Evolutionary conservation across 2,888 invertebrate species (phyloP).

Genomic region (Meghimatium bilineatum): DNA sequence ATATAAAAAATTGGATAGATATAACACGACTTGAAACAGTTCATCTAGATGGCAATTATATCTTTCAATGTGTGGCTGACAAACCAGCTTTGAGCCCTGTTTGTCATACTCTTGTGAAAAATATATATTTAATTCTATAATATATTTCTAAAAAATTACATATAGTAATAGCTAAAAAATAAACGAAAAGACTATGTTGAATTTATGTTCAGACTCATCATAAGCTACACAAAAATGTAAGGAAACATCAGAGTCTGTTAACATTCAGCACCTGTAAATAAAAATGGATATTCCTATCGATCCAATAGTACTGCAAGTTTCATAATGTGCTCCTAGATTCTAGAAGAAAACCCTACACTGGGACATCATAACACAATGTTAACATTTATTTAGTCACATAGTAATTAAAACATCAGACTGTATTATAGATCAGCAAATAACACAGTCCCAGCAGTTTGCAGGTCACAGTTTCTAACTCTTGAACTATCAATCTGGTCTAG

Average conservation of each 20-base stretch:
- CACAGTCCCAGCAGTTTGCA: background rate
- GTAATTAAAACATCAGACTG: background rate
- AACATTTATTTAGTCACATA: background rate
- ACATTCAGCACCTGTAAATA: background rate
- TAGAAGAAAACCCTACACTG: background rate
- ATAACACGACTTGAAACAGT: too few species aligned
- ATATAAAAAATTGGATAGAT: too few species aligned
- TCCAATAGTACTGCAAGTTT: too few species aligned
- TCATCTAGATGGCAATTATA: too few species aligned
- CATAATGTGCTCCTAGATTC: background rate
- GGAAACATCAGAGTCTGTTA: slow-evolving; percentile 7
- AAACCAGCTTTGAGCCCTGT: too few species aligned
- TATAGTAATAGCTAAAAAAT: background rate
- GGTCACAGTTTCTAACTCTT: too few species aligned
- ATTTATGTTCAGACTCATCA: background rate
- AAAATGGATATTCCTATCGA: background rate
- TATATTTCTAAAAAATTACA: background rate
- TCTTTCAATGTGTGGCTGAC: too few species aligned
- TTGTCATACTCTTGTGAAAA: background rate
- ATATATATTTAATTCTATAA: background rate
- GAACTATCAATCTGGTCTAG: too few species aligned
- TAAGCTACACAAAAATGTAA: background rate
- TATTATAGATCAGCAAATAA: background rate
- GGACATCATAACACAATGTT: background rate
- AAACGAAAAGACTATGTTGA: too few species aligned